phyloP scores from a whole-genome alignment of 2,888 invertebrate genomes.

The Drosophila affinis region DNA sequence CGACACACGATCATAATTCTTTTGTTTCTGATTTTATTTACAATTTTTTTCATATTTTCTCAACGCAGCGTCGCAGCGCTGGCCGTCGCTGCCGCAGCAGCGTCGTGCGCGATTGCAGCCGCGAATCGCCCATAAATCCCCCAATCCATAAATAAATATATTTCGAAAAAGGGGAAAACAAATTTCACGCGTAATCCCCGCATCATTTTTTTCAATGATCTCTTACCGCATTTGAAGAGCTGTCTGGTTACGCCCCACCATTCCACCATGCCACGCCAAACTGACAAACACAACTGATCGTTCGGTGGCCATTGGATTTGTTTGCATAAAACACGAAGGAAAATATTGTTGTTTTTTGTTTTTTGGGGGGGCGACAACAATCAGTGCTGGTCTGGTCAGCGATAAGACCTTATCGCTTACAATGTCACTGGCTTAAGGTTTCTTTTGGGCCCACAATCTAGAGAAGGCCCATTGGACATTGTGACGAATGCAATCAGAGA shows the following conservation, averaged over 20 bases:
- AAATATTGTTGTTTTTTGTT: background rate
- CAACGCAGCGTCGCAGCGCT: constrained; percentile 47
- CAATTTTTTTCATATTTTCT: constrained; percentile 61
- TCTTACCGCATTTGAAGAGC: constrained; percentile 47
- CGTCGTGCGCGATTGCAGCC: background rate
- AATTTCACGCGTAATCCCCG: background rate
- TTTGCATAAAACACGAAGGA: constrained; percentile 2
- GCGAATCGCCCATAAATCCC: constrained; percentile 2
- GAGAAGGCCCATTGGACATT: background rate
- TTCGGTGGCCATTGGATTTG: constrained; percentile 24
- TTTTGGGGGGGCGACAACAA: constrained; percentile 1
- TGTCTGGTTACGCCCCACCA: constrained; percentile 27
- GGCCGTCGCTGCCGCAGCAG: background rate
- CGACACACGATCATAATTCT: constrained; percentile 4
- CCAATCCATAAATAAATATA: constrained; percentile 11
- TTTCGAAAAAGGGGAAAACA: background rate
- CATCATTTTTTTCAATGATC: background rate
- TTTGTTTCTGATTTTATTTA: constrained; percentile 58
- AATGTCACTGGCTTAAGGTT: background rate
- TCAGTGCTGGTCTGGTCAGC: background rate
- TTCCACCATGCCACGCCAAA: constrained; percentile 39
- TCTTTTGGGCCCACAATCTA: background rate
- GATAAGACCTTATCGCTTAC: background rate
- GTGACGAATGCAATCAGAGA: background rate
- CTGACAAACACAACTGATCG: constrained; percentile 51